Conservation (phyloP, 2,888 invertebrate genomes). For the Hofmannophila pseudospretella region DNA sequence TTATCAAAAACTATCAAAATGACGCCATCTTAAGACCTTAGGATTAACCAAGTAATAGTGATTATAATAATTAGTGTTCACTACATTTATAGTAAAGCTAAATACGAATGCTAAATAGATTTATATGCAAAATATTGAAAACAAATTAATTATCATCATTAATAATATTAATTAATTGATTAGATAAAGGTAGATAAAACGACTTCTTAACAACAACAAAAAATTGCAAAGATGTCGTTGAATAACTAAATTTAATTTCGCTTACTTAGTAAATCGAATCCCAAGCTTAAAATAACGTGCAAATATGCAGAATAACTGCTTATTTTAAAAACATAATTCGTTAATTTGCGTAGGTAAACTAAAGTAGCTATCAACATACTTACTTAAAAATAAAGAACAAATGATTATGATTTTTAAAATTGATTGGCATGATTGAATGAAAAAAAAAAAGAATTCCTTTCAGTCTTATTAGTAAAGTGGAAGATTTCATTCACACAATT, state of each 20-base stretch:
- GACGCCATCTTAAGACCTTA: neutral
- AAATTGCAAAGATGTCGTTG: too few species aligned
- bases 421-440: slow-evolving; percentile 22
- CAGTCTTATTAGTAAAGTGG: slow-evolving; percentile 46
- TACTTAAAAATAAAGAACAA: slow-evolving; percentile 31
- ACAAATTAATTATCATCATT: neutral
- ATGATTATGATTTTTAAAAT: slow-evolving; percentile 13
- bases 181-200: neutral
- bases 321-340: neutral
- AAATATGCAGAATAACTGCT: neutral
- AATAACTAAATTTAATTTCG: neutral
- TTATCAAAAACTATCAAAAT: neutral
- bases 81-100: slow-evolving; percentile 7
- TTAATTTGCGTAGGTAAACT: neutral
- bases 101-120: slow-evolving; percentile 9
- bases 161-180: neutral
- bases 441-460: slow-evolving; percentile 27
- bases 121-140: neutral
- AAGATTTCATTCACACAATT: slow-evolving; percentile 23
- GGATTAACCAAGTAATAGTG: slow-evolving; percentile 4
- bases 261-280: neutral
- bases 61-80: slow-evolving; percentile 11
- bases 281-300: neutral
- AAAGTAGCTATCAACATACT: slow-evolving; percentile 21
- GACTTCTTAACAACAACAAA: too few species aligned